A percentile compares a stretch with the other conserved stretches of the same genome.
phyloP scores from a whole-genome alignment of 2,888 invertebrate species.

The Melieria picta region DNA sequence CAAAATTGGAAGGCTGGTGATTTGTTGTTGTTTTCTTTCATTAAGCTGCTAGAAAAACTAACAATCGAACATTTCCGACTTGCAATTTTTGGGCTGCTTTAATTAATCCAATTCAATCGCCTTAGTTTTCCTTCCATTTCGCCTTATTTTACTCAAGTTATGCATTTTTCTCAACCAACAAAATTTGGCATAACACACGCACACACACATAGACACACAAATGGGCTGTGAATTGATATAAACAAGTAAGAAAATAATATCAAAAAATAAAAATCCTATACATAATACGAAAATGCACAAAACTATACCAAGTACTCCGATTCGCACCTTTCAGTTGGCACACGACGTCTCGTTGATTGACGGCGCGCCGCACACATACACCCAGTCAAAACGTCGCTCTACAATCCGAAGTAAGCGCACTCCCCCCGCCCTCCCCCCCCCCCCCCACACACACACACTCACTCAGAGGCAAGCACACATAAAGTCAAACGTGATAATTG shows the following conservation, averaged over 20 bases:
- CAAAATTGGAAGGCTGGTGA: no score
- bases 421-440: no score
- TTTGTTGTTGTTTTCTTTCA: no score
- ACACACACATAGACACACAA: slow-evolving; percentile 37
- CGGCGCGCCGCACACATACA: neutral
- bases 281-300: neutral
- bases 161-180: slow-evolving; percentile 28
- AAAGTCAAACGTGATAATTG: slow-evolving; percentile 9
- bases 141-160: slow-evolving; percentile 16
- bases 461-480: neutral
- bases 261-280: neutral
- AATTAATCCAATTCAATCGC: no score
- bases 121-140: no score
- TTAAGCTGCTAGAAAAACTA: no score
- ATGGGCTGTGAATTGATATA: slow-evolving; percentile 32
- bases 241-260: slow-evolving; percentile 10
- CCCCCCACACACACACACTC: no score
- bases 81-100: no score
- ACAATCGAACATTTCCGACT: no score
- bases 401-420: no score
- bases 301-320: slow-evolving; percentile 3
- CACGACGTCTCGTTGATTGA: neutral
- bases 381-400: neutral
- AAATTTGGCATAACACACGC: slow-evolving; percentile 28
- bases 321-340: slow-evolving; percentile 7